Evolutionary conservation across 2,797 vertebrate genomes (phyloP).

Genomic region (Buceros bicornis): DNA sequence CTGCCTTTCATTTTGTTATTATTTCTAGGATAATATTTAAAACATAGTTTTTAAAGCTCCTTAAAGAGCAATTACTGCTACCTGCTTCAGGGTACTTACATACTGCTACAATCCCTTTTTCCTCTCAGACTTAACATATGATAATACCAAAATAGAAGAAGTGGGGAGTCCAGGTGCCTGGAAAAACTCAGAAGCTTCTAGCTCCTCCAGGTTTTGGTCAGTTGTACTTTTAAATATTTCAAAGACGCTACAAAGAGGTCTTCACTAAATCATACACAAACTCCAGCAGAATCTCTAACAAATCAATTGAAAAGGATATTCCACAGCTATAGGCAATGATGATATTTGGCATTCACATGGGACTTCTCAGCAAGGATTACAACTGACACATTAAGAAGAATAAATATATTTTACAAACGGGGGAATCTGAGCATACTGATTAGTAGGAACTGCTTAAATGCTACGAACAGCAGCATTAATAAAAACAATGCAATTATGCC

Average conservation of each 20-base stretch:
- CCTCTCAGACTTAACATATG: neutral
- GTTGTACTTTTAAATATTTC: neutral
- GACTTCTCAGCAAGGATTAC: neutral
- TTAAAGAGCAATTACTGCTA: neutral
- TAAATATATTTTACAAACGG: neutral
- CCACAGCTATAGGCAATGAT: neutral
- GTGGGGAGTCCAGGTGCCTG: neutral
- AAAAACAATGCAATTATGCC: neutral
- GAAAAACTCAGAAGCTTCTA: neutral
- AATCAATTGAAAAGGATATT: neutral
- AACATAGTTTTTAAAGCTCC: neutral
- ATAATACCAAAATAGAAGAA: neutral
- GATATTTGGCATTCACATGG: neutral
- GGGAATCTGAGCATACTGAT: neutral
- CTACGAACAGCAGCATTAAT: neutral
- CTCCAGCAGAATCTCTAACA: neutral
- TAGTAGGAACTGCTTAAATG: neutral
- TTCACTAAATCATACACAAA: neutral
- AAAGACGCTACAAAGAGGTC: neutral
- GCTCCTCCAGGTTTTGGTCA: neutral
- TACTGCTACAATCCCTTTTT: neutral
- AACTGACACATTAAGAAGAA: neutral
- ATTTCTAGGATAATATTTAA: neutral
- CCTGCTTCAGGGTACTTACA: neutral
- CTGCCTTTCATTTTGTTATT: neutral